phyloP scores from a whole-genome alignment of 2,113 vertebrate species.

The Heteronetta atricapilla region DNA sequence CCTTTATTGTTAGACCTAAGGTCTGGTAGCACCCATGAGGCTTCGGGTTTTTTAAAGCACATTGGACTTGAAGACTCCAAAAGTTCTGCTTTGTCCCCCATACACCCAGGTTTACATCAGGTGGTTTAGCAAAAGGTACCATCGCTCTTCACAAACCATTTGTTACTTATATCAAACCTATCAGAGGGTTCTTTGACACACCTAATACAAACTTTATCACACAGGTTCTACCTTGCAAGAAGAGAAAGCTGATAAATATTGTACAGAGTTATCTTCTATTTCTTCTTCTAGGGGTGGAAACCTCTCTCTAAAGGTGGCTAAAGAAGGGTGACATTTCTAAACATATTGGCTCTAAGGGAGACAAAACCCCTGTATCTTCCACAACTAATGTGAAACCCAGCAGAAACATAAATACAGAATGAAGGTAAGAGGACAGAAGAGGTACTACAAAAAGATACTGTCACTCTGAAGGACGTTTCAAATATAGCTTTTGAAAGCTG shows the following conservation, averaged over 20 bases:
- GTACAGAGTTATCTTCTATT: not conserved
- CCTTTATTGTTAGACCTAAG: not conserved
- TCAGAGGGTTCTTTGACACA: not conserved
- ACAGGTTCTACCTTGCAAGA: not conserved
- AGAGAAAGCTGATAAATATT: not conserved
- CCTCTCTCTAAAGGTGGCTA: not conserved
- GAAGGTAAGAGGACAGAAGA: not conserved
- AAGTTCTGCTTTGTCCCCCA: not conserved
- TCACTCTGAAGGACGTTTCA: not conserved
- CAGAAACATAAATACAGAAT: not conserved
- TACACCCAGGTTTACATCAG: not conserved
- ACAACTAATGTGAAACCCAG: not conserved
- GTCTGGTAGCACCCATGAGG: not conserved
- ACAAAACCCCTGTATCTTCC: not conserved
- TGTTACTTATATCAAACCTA: not conserved
- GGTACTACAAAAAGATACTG: not conserved
- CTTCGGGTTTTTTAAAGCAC: not conserved
- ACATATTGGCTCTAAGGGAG: not conserved
- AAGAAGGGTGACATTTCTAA: not conserved
- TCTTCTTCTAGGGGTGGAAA: not conserved
- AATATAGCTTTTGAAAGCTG: not conserved
- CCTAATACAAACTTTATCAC: not conserved
- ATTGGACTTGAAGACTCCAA: not conserved
- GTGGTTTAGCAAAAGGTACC: not conserved
- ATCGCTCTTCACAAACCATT: not conserved